A percentile compares a stretch with the other conserved stretches of the same genome.
Conservation (phyloP, 1,140 invertebrate genomes). For the Heliconius congener region DNA sequence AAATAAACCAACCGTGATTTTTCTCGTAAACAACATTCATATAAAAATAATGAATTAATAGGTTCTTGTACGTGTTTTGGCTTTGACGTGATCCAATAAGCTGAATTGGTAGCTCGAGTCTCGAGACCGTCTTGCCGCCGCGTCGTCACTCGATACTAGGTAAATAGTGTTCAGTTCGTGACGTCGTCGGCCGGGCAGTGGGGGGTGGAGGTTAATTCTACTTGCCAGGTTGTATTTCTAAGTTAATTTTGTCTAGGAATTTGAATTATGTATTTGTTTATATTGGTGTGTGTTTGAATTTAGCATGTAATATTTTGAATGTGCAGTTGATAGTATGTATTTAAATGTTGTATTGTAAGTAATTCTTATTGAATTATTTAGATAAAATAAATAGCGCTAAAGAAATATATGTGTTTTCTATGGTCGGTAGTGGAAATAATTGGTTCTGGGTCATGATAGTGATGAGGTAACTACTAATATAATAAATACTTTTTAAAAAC, state of each 20-base stretch:
- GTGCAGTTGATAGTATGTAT: neutral
- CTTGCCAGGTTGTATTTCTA: slow-evolving; percentile 7
- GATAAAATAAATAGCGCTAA: too few species aligned
- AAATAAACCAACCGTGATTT: too few species aligned
- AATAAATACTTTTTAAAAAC: too few species aligned
- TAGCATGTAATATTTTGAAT: neutral
- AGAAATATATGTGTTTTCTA: too few species aligned
- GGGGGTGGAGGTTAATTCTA: neutral
- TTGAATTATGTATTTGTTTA: neutral
- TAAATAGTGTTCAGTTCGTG: slow-evolving; percentile 21
- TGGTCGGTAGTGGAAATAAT: too few species aligned
- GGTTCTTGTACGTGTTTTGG: slow-evolving; percentile 31
- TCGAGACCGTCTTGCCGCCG: slow-evolving; percentile 45
- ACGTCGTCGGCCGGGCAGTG: neutral
- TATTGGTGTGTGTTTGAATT: neutral
- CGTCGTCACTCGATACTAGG: slow-evolving; percentile 26
- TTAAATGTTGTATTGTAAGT: too few species aligned
- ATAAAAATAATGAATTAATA: slow-evolving; percentile 7
- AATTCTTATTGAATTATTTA: too few species aligned
- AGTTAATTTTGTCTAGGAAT: neutral
- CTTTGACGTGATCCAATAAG: slow-evolving; percentile 58
- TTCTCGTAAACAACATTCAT: neutral
- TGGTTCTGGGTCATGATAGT: too few species aligned
- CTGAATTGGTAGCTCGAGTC: slow-evolving; percentile 53
- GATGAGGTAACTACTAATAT: too few species aligned